Evolutionary conservation across 1,140 invertebrate genomes (phyloP).

Genomic region (Calephelis virginiensis): DNA sequence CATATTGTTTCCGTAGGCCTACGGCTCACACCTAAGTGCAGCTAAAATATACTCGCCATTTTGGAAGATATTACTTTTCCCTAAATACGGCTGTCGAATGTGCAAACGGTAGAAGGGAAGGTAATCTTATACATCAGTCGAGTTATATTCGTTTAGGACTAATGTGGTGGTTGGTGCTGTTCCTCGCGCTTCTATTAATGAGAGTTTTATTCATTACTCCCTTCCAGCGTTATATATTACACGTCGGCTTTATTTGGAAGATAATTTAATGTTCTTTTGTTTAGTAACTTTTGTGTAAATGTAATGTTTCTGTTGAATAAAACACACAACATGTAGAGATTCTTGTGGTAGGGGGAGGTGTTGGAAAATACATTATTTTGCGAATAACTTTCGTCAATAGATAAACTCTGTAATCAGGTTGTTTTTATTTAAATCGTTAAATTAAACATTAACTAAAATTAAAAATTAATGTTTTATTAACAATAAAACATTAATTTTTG

Average conservation of each 20-base stretch:
- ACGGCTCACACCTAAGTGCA: slow-evolving; percentile 67
- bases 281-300: too few species aligned
- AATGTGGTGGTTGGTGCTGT: slow-evolving; percentile 57
- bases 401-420: too few species aligned
- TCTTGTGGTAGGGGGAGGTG: too few species aligned
- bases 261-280: slow-evolving; percentile 24
- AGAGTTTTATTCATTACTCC: slow-evolving; percentile 59
- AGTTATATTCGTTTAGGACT: slow-evolving; percentile 51
- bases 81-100: slow-evolving; percentile 57
- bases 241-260: slow-evolving; percentile 43
- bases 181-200: slow-evolving; percentile 53
- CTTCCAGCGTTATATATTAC: slow-evolving; percentile 50
- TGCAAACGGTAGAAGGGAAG: slow-evolving; percentile 48
- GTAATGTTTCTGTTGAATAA: too few species aligned
- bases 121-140: slow-evolving; percentile 62
- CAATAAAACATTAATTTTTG: too few species aligned
- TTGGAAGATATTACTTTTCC: slow-evolving; percentile 69
- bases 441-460: too few species aligned
- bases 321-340: too few species aligned
- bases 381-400: too few species aligned
- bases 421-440: too few species aligned
- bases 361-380: too few species aligned
- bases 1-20: slow-evolving; percentile 49
- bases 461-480: too few species aligned
- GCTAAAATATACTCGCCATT: slow-evolving; percentile 62